These are phyloP conservation scores for Habrosyne pyritoides DNA, from an alignment of 2,888 invertebrate species.

Conservation along the genomic window DNA sequence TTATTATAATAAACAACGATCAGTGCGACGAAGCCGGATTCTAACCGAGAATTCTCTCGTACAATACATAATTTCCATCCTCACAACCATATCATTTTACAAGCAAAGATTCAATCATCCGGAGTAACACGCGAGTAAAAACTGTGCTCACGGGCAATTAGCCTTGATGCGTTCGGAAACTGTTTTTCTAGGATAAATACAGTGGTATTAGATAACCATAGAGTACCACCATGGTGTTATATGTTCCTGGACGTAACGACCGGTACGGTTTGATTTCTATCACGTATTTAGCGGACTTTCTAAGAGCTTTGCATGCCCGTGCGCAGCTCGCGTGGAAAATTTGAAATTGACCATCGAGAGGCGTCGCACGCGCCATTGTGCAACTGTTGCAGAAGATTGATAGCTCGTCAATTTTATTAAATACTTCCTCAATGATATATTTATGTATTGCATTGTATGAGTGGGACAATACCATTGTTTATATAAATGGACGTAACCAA, in stretches of 20 bases:
- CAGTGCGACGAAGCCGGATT: not conserved
- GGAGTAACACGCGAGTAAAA: slow-evolving; percentile 6
- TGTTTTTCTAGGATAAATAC: slow-evolving; percentile 3
- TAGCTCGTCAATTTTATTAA: slow-evolving; percentile 28
- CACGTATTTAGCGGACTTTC: slow-evolving; percentile 63
- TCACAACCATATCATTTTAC: not conserved
- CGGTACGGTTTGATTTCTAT: slow-evolving; percentile 47
- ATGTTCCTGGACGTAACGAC: slow-evolving; percentile 1
- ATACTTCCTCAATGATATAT: slow-evolving; percentile 21
- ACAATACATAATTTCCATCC: slow-evolving; percentile 5
- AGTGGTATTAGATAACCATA: slow-evolving; percentile 29
- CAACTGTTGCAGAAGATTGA: slow-evolving; percentile 37
- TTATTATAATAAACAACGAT: not conserved
- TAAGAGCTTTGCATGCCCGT: slow-evolving; percentile 44
- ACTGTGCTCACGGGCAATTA: not conserved
- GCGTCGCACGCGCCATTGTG: slow-evolving; percentile 50
- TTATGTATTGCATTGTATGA: not conserved
- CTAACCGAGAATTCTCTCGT: not conserved
- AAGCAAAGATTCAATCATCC: slow-evolving; percentile 2
- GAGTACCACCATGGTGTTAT: slow-evolving; percentile 23
- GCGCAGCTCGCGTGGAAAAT: slow-evolving; percentile 35
- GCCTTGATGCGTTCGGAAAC: slow-evolving; percentile 1
- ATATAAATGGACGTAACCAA: not conserved
- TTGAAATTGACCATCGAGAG: slow-evolving; percentile 37
- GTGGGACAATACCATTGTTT: not conserved